Evolutionary conservation across 2,888 invertebrate genomes (phyloP), one percentile per base, ranked within the genome.

Genomic region (Eugnorisma glareosa): DNA sequence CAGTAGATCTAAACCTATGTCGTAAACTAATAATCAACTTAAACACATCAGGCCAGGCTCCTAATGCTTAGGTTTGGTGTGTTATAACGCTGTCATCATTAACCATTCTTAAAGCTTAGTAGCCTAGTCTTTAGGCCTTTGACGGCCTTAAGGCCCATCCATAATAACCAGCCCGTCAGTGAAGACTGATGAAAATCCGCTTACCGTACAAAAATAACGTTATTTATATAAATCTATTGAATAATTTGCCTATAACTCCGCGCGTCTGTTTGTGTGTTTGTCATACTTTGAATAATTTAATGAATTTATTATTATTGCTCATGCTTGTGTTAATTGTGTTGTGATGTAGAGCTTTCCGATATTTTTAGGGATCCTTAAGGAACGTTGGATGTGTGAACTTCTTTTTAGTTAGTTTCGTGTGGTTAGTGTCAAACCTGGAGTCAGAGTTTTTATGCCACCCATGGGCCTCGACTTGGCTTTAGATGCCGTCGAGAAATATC

Each of bases 271-370:
- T 78, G 78, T 79, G 64, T 57, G 80, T 83, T 77, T 82, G 84
- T 89, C 88, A 87, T 85, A 83, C 82, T 86, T 86, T 82, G 85
- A 89, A 89, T 89, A 85, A 83, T 86, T 88, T 90, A 88, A 87
- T 89, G 85, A 89, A 90, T 90, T 90, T 91, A 90, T 88, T 88
- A 85, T 86, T 85, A 90, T 88, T 75, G 79, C 86, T 74, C 45
- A 85, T 84, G 89, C 78, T 90, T 90, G 91, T 90, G 90, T 70
- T 91, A 89, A 91, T 90, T 83, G 74, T 87, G 84, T 79, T 81
- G 82, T 90, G 90, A 90, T 85, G 73, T 83, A 88, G 85, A 78
- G 84, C 75, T 87, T 84, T 77, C 13, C 70, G 64, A 81, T 83
- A 70, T 84, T 83, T 86, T 85, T 86, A 64, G 87, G 43, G 80